A percentile compares a stretch with the other conserved stretches of the same genome.
phyloP scores from a whole-genome alignment of 2,888 invertebrate genomes.

The Lithodes maja region DNA sequence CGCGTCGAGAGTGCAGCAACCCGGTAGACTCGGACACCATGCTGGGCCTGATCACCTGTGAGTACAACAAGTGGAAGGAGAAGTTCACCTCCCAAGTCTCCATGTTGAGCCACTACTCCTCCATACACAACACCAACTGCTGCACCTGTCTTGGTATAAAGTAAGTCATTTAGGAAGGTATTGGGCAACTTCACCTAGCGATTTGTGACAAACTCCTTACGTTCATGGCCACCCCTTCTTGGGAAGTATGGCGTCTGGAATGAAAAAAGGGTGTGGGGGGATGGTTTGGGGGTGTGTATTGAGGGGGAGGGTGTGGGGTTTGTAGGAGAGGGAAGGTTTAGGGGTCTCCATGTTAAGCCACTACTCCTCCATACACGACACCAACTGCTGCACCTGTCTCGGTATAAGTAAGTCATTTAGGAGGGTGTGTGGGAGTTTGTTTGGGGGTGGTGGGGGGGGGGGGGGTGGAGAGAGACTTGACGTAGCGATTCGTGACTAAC shows the following conservation, averaged over 20 bases:
- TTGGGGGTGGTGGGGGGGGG: too few relatives aligned
- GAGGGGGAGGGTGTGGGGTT: too few relatives aligned
- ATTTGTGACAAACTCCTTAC: too few relatives aligned
- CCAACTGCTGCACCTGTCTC: slow-evolving; percentile 69
- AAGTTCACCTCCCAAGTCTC: slow-evolving; percentile 69
- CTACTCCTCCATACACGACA: slow-evolving; percentile 70
- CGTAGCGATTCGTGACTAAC: too few relatives aligned
- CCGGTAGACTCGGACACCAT: slow-evolving; percentile 67
- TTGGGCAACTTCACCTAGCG: too few relatives aligned
- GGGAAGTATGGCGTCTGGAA: too few relatives aligned
- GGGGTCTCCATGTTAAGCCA: slow-evolving; percentile 68
- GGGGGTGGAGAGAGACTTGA: too few relatives aligned
- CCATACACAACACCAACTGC: slow-evolving; percentile 70
- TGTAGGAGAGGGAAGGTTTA: too few relatives aligned
- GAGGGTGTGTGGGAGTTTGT: too few relatives aligned
- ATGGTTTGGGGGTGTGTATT: too few relatives aligned
- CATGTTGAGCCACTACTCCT: slow-evolving; percentile 69
- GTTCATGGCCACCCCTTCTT: too few relatives aligned
- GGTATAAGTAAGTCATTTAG: slow-evolving; percentile 68
- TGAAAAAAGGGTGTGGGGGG: too few relatives aligned
- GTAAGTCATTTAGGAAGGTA: slow-evolving; percentile 43
- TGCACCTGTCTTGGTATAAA: slow-evolving; percentile 70
- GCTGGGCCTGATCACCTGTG: slow-evolving; percentile 63
- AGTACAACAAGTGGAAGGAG: slow-evolving; percentile 70
- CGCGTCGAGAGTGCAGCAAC: slow-evolving; percentile 62